Conservation (phyloP, 2,797 vertebrate species). For the Neomorphus geoffroyi region DNA sequence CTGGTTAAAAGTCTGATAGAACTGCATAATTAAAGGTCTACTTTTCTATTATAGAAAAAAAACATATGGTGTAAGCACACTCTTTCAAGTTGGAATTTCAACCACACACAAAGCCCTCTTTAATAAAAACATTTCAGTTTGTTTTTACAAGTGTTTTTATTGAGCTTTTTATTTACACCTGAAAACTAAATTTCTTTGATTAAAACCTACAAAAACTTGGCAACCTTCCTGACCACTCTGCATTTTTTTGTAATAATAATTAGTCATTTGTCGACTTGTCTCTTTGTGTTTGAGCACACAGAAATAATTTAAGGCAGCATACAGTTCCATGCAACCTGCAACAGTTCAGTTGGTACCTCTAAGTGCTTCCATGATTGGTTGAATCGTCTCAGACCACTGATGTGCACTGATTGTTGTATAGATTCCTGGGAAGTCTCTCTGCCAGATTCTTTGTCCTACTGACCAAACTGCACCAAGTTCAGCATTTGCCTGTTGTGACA, state of each 20-base stretch:
- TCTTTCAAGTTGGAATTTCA: not conserved
- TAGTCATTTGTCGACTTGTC: not conserved
- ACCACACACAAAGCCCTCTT: not conserved
- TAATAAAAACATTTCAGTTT: not conserved
- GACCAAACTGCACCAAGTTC: conserved; percentile 92
- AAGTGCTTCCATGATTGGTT: conserved; percentile 94
- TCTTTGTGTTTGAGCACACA: not conserved
- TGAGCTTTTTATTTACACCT: not conserved
- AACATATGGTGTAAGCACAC: not conserved
- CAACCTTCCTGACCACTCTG: not conserved
- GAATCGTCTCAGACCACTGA: conserved; percentile 94
- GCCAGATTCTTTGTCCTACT: conserved; percentile 96
- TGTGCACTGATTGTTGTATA: conserved; percentile 87
- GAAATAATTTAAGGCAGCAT: not conserved
- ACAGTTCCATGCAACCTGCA: not conserved
- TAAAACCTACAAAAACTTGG: not conserved
- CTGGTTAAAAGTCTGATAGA: not conserved
- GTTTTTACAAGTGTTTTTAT: not conserved
- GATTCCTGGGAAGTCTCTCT: conserved; percentile 94
- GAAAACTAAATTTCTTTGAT: not conserved
- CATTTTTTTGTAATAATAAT: rapidly evolving
- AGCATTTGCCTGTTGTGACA: conserved; percentile 83
- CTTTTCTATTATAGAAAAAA: not conserved
- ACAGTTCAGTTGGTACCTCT: conserved; percentile 79
- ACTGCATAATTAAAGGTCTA: not conserved